Evolutionary conservation across 2,797 vertebrate species (phyloP), one percentile per base, ranked within the genome.

Genomic region (Eidolon dupreanum): DNA sequence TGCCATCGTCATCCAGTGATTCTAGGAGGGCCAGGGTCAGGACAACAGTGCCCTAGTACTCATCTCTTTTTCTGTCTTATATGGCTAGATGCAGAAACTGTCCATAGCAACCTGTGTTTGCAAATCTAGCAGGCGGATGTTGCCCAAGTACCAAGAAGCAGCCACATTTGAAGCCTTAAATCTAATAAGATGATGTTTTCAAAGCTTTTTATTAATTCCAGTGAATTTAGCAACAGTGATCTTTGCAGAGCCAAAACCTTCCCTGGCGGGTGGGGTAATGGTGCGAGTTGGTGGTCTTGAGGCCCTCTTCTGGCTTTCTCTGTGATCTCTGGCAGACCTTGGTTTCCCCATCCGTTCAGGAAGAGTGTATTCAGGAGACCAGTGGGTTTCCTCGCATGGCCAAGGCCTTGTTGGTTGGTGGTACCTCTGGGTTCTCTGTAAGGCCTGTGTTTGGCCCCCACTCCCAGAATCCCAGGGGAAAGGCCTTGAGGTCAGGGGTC

Each of bases 211-310:
- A 12, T 36, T 43, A 3, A 13, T 66, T 20, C 53, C 19, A n/a
- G 1, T 2, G 8, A 49, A 7, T 75, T 9, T n/a, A 33, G 75
- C 12, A 15, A 31, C 6, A 3, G 49, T 3, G 17, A 3, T 59
- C 1, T 41, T 9, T 33, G 6, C 20, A 31, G 46, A 55, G 17
- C 66, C 66, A 53, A 15, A 38, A 19, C 49, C 28, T 74, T 57
- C n/a, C 41, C 16, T 49, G 51, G 46, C 3, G 13, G 24, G 4
- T 1, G 1, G 28, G 2, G 8, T 8, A 61, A 19, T 5, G 24
- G 15, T 49, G 28, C 7, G 0, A 3, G 9, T 1, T 17, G 2
- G 10, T 0, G 33, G 36, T 20, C 19, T 0, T 0, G 36, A 59
- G 24, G 55, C 84, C 1, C 28, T 22, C 51, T n/a, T 24, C 26